Base-by-base conservation (phyloP, 2,113 vertebrate species). In the Zosterops hypoxanthus region DNA sequence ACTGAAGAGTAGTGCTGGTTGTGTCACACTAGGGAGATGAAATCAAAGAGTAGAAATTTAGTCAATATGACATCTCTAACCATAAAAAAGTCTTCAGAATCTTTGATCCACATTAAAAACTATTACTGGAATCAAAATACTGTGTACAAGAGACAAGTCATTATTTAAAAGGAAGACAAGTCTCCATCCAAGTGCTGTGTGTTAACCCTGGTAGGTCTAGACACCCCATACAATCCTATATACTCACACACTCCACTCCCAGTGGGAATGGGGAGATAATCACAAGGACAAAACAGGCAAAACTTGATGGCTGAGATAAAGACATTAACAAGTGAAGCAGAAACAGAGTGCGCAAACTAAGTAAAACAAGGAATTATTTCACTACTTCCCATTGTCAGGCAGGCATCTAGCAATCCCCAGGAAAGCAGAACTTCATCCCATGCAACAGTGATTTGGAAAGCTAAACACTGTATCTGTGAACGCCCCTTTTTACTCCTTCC, bases 1-100 rank as follows among this genome's bases (percentile, higher is more conserved):
- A 80, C 70, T n/a, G 31, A 87, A 90, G 55, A 66, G 24, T 63
- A 90, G 86, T 73, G 60, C 22, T 81, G 17, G 21, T 56, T 91
- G 71, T 90, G 36, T 53, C 73, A 84, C 76, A 60, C 60, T 63
- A 68, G 65, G 77, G 76, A 95, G 41, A 64, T 61, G 56, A 86
- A 94, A 90, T 29, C 49, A 73, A 59, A 52, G 47, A 88, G 46
- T 63, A 87, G 42, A 87, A 95, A 82, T 92, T 41, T 57, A 91
- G 50, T 46, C 82, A 80, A 23, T 55, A 80, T 11, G 47, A 59
- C 24, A 80, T 44, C 39, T 82, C 26, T 59, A 77, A 76, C 26
- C 26, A 88, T 63, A 60, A 84, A 78, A 60, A 82, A 63, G 8
- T 36, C 42, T 70, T 55, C 55, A 60, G 31, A 47, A 66, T 52